A percentile compares a stretch with the other conserved stretches of the same genome.
Conservation (phyloP, 2,888 invertebrate genomes). For the Acanthosepion pharaonis region DNA sequence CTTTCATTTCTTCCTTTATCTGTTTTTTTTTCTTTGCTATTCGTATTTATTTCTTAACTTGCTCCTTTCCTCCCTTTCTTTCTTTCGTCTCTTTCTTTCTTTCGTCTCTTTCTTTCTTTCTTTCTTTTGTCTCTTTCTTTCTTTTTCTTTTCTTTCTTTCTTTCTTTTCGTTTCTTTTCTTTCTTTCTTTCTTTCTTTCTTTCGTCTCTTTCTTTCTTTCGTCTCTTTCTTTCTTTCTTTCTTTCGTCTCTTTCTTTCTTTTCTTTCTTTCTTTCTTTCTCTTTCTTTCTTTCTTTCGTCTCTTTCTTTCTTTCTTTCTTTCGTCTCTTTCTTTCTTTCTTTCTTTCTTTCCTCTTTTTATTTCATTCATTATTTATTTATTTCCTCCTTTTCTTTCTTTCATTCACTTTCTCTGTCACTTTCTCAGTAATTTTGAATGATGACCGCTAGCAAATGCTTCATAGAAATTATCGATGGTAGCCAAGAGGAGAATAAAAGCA, state of each 20-base stretch:
- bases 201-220: too few species aligned
- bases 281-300: not conserved
- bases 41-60: too few species aligned
- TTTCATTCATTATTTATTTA: not conserved
- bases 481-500: not conserved
- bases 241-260: not conserved
- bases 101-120: not conserved
- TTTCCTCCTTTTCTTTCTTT: not conserved
- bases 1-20: too few species aligned
- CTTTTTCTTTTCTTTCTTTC: not conserved
- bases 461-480: not conserved
- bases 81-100: not conserved
- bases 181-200: not conserved
- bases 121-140: not conserved
- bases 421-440: not conserved
- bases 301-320: not conserved
- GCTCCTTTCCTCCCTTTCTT: too few species aligned
- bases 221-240: not conserved
- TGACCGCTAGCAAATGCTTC: not conserved
- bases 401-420: not conserved
- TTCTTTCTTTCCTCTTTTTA: not conserved
- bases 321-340: not conserved
- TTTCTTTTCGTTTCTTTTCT: too few species aligned
- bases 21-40: too few species aligned
- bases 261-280: not conserved